Evolutionary conservation across 2,113 vertebrate species (phyloP).

Genomic region (Spermophilus dauricus): DNA sequence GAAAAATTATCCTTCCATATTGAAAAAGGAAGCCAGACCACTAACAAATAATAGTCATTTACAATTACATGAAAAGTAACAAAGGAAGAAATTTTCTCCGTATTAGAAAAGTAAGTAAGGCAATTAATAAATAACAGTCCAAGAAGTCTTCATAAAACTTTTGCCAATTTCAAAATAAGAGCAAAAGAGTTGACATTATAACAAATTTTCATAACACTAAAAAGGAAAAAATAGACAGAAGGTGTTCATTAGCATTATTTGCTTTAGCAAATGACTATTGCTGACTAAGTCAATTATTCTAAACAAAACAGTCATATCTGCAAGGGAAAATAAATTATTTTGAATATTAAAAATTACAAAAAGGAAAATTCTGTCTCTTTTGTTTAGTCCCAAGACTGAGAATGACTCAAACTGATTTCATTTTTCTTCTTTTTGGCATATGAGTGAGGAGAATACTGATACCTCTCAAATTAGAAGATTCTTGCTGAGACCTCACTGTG

Average conservation of each 20-base stretch:
- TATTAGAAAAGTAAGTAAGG: conserved; percentile 3
- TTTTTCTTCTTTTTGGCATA: neutral
- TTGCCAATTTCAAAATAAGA: conserved; percentile 53
- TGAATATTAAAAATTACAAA: neutral
- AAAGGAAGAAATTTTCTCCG: neutral
- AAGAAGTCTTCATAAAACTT: conserved; percentile 25
- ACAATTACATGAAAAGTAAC: conserved; percentile 6
- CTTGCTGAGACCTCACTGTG: conserved; percentile 51
- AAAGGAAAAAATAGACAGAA: conserved; percentile 30
- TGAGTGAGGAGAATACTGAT: neutral
- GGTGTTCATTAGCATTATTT: conserved; percentile 3
- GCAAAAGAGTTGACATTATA: conserved; percentile 20
- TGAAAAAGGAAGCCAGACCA: conserved; percentile 47
- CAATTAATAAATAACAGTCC: conserved; percentile 10
- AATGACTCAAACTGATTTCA: conserved; percentile 40
- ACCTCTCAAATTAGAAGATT: conserved; percentile 49
- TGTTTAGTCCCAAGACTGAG: neutral
- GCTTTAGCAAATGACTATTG: neutral
- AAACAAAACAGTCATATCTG: conserved; percentile 42
- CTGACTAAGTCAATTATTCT: conserved; percentile 27
- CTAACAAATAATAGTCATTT: conserved; percentile 23
- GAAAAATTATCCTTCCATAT: conserved; percentile 63
- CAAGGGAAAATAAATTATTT: conserved; percentile 37
- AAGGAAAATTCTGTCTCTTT: neutral
- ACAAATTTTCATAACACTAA: neutral